Conservation (phyloP, 1,140 invertebrate species). For the Coptotermes formosanus region DNA sequence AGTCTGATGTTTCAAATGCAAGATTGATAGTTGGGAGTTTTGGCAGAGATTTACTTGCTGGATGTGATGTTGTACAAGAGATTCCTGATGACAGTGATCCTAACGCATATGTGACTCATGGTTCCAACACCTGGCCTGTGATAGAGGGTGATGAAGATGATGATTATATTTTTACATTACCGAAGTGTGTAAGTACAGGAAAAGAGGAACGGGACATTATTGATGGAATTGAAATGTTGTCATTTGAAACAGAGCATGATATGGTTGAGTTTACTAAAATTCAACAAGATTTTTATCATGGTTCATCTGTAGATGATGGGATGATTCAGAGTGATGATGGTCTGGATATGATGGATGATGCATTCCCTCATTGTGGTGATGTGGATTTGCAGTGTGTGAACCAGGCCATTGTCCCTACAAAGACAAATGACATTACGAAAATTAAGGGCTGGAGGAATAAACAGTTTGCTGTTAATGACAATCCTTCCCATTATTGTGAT, state of each 20-base stretch:
- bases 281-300: slow-evolving; percentile 8
- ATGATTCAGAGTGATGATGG: slow-evolving; percentile 27
- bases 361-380: not conserved
- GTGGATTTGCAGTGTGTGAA: not conserved
- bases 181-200: slow-evolving; percentile 33
- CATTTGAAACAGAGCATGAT: slow-evolving; percentile 34
- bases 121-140: not conserved
- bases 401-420: slow-evolving; percentile 35
- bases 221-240: slow-evolving; percentile 34
- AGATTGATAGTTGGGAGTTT: not conserved
- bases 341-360: slow-evolving; percentile 26
- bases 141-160: slow-evolving; percentile 16
- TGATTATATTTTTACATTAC: slow-evolving; percentile 25
- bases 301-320: slow-evolving; percentile 20
- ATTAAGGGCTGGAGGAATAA: slow-evolving; percentile 39
- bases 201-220: slow-evolving; percentile 32
- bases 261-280: slow-evolving; percentile 34
- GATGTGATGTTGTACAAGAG: not conserved
- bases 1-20: not conserved
- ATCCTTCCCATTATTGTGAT: slow-evolving; percentile 1
- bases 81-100: not conserved
- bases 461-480: slow-evolving; percentile 33
- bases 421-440: slow-evolving; percentile 39
- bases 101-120: not conserved
- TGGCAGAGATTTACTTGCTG: not conserved